These are phyloP conservation scores for Mastigias papua DNA, from an alignment of 30 jellyfish, hydroid and myxozoan genomes.

Conservation along the genomic window DNA sequence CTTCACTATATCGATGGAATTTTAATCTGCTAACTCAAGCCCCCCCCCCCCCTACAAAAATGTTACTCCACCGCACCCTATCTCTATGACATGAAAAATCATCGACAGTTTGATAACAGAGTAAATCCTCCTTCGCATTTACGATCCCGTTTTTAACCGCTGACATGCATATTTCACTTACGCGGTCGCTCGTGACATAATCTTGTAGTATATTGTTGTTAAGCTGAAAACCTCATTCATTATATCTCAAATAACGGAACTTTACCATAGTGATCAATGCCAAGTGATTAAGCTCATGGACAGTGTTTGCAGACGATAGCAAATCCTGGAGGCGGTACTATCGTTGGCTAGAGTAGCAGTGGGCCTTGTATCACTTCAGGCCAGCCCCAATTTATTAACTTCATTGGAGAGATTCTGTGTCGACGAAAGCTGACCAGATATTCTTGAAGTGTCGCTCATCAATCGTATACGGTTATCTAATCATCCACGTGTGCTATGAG, in stretches of 20 bases:
- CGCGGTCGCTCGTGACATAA: conserved; percentile 15
- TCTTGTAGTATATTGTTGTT: no score
- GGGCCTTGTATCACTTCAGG: not conserved
- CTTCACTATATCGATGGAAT: no score
- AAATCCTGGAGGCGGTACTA: no score
- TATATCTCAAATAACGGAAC: no score
- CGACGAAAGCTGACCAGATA: not conserved
- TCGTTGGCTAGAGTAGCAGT: no score
- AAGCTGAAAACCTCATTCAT: no score
- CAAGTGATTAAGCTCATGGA: not conserved
- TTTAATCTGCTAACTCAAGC: no score
- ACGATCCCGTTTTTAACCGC: not conserved
- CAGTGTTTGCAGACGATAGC: not conserved
- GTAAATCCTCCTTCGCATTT: not conserved
- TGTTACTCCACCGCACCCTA: no score
- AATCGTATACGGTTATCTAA: not conserved
- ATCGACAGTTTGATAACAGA: no score
- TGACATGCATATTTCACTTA: not conserved
- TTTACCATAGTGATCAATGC: no score
- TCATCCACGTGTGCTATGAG: not conserved
- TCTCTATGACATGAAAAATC: no score
- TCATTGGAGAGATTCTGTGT: not conserved
- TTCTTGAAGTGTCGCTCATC: not conserved
- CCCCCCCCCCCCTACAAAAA: no score
- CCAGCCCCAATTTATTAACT: not conserved